Evolutionary conservation across 2,888 invertebrate species (phyloP), one percentile per base, ranked within the genome.

Genomic region (Lycaena phlaeas): DNA sequence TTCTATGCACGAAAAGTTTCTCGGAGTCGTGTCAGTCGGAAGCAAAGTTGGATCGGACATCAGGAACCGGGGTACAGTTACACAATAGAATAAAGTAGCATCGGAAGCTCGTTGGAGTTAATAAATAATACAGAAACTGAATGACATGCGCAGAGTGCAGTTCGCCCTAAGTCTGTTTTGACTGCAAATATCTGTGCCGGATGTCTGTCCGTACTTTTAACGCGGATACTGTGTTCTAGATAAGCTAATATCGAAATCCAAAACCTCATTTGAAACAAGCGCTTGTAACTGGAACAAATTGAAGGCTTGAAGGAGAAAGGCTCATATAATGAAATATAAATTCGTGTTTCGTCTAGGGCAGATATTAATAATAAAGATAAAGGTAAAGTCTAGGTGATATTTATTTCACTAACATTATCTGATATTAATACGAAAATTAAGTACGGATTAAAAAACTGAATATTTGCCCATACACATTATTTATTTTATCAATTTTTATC

Each of bases 81-180:
- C 72, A 79, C 82, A 82, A 82, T 82, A 68, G 78, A 75, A 82
- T 82, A 79, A 76, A 79, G 79, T 76, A 78, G 76, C 79, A 79
- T 82, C 78, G 79, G 78, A 82, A 74, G 76, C 81, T 81, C 68
- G 82, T 82, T 81, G 77, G 73, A 75, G 77, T 82, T 82, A 81
- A 81, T 84, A 82, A 82, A 82, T 84, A 82, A 81, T 81, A 81
- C 69, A 71, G 73, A 65, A 68, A 63, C 54, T 57, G 71, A 77
- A 68, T 76, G 82, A 78, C 78, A 77, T 77, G 78, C 75, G 77
- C 78, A 73, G 74, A 76, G 71, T 74, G 75, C 67, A 52, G 40
- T 26, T 27, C 62, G 63, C 57, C 62, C 65, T 70, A 72, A 73
- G 69, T 76, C 75, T 77, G 73, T 78, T 79, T 76, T 77, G 78